A percentile compares a stretch with the other conserved stretches of the same genome.
Conservation (phyloP, 2,888 invertebrate species). For the Cinara cedri region DNA sequence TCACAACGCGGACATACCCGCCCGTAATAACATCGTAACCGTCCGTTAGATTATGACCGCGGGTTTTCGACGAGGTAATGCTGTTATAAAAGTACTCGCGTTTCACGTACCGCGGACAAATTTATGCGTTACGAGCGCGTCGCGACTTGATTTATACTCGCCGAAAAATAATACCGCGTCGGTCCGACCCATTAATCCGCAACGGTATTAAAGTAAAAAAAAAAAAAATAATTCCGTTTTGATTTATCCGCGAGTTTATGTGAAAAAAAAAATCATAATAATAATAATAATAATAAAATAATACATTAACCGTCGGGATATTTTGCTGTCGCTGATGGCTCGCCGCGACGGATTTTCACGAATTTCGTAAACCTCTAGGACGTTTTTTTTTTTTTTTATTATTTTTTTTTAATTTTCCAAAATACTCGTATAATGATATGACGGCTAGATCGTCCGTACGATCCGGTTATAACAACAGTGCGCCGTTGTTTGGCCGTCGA, state of each 20-base stretch:
- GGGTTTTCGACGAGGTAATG: no score
- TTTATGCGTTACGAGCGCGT: neutral
- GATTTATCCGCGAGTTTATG: constrained; percentile 25
- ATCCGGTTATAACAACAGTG: neutral
- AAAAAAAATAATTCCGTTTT: neutral
- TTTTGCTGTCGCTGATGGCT: no score
- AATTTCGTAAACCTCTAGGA: constrained; percentile 39
- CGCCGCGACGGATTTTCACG: neutral
- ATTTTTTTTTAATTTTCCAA: neutral
- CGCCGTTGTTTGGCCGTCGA: constrained; percentile 1
- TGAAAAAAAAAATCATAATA: no score
- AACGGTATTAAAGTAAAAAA: neutral
- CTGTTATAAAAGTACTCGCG: no score
- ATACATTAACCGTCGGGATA: no score
- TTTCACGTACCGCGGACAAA: no score
- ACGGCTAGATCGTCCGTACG: neutral
- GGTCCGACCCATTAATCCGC: neutral
- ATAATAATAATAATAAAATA: no score
- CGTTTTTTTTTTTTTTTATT: constrained; percentile 14
- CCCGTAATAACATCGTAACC: no score
- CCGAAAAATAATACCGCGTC: neutral
- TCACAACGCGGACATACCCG: no score
- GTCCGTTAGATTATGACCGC: no score
- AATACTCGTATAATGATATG: constrained; percentile 14
- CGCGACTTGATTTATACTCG: neutral